These are phyloP conservation scores for Daktulosphaira vitifoliae DNA, from an alignment of 1,140 invertebrate species.

Conservation along the genomic window DNA sequence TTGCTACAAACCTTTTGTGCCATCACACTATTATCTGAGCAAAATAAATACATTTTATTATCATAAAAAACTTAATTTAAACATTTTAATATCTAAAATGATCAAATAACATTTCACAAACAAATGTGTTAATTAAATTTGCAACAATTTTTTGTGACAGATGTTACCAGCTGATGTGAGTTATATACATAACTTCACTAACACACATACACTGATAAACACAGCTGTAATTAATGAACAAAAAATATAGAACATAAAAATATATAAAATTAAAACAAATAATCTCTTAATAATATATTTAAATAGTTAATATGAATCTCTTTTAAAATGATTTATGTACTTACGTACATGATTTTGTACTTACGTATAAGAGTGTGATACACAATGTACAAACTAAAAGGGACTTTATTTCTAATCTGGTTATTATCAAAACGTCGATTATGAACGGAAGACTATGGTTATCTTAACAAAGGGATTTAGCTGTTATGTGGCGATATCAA, in stretches of 20 bases:
- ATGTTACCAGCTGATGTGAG: constrained; percentile 31
- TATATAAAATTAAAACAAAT: not conserved
- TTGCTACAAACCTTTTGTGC: constrained; percentile 14
- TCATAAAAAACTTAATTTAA: no score
- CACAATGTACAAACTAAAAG: constrained; percentile 14
- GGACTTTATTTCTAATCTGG: constrained; percentile 16
- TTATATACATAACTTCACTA: constrained; percentile 13
- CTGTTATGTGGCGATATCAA: no score
- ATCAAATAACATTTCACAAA: no score
- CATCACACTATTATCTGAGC: constrained; percentile 13
- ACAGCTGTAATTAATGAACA: constrained; percentile 8
- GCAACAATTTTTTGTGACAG: not conserved
- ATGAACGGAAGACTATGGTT: not conserved
- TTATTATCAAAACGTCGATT: constrained; percentile 9
- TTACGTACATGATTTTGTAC: not conserved
- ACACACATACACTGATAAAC: constrained; percentile 5
- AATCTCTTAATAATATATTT: not conserved
- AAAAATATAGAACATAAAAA: constrained; percentile 20
- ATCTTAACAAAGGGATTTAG: constrained; percentile 8
- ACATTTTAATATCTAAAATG: no score
- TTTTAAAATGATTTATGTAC: no score
- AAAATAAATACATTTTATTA: no score
- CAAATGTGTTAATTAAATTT: not conserved
- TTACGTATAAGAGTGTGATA: constrained; percentile 26
- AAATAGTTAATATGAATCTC: not conserved